These are phyloP conservation scores for Calyptommatus sinebrachiatus DNA, from an alignment of 2,113 vertebrate species.

Conservation along the genomic window DNA sequence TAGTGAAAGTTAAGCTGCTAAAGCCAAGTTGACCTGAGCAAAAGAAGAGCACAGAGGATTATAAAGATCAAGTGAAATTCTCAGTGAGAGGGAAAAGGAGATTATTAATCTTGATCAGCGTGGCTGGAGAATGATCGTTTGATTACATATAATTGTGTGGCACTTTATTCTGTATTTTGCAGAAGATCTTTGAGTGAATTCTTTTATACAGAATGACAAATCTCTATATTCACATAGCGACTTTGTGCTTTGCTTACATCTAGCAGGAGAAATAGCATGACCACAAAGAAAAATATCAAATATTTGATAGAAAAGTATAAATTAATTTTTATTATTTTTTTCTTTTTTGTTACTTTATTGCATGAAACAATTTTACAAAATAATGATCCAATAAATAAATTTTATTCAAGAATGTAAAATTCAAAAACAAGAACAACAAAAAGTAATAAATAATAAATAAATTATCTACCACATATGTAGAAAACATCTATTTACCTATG, in stretches of 20 bases:
- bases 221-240: too few species aligned
- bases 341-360: too few species aligned
- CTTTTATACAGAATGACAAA: neutral
- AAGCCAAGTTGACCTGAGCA: slow-evolving; percentile 3
- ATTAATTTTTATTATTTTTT: neutral
- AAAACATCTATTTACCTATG: too few species aligned
- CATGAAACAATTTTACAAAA: neutral
- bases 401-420: neutral
- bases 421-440: neutral
- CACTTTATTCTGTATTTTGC: neutral
- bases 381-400: neutral
- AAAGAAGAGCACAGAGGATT: slow-evolving; percentile 28
- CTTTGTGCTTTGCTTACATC: neutral
- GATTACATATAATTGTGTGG: neutral
- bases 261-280: neutral
- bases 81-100: slow-evolving; percentile 13
- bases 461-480: too few species aligned
- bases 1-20: slow-evolving; percentile 34
- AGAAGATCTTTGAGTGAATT: neutral
- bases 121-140: slow-evolving; percentile 18
- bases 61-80: slow-evolving; percentile 34
- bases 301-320: neutral
- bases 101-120: slow-evolving; percentile 21
- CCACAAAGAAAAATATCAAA: neutral
- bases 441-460: too few species aligned